Percentiles rank a stretch among this genome's conserved stretches.
Conservation (phyloP, 1,140 invertebrate species). For the Plodia interpunctella region DNA sequence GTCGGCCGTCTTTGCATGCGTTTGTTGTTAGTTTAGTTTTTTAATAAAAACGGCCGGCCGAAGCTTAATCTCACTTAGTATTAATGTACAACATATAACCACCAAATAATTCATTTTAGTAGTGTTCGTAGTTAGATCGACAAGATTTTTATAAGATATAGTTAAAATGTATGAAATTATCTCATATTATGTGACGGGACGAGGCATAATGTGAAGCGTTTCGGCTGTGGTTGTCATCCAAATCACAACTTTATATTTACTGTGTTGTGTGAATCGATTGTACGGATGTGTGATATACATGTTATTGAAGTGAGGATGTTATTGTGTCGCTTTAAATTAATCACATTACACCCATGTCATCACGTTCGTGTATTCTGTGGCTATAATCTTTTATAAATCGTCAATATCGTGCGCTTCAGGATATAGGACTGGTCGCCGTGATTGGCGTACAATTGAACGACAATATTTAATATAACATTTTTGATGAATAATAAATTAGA, state of each 20-base stretch:
- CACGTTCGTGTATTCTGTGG: neutral
- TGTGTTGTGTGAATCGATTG: too few relatives aligned
- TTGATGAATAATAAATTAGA: too few relatives aligned
- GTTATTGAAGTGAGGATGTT: too few relatives aligned
- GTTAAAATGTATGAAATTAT: conserved; percentile 24
- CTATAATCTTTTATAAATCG: neutral
- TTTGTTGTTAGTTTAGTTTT: conserved; percentile 8
- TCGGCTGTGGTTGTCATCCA: conserved; percentile 60
- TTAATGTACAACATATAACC: conserved; percentile 71
- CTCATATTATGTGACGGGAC: conserved; percentile 21
- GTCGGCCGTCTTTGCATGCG: conserved; percentile 11
- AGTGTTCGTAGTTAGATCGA: conserved; percentile 43
- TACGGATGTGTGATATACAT: too few relatives aligned
- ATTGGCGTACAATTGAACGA: too few relatives aligned
- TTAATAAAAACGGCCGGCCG: conserved; percentile 3
- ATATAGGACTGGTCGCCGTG: neutral
- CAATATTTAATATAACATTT: too few relatives aligned
- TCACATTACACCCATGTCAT: neutral
- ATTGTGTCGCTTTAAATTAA: neutral
- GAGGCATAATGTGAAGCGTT: conserved; percentile 24
- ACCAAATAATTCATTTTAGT: conserved; percentile 70
- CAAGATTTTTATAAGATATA: conserved; percentile 32
- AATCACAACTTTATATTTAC: conserved; percentile 39
- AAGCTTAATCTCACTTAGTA: conserved; percentile 62
- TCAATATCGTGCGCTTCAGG: neutral